Evolutionary conservation across 2,113 vertebrate genomes (phyloP).

Genomic region (Brachirus orientalis): DNA sequence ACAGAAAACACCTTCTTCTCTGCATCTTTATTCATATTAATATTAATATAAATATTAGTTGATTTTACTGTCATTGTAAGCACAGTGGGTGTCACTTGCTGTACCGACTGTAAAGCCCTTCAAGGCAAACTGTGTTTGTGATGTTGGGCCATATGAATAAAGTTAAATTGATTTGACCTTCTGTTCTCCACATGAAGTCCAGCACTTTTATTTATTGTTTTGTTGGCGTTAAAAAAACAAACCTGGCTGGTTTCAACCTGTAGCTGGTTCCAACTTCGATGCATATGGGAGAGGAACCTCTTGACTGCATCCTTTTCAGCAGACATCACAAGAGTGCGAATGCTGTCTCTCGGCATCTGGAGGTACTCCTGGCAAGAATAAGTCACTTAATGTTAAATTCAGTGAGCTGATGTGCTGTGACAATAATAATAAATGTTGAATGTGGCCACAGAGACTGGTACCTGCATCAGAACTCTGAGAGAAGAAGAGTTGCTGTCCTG

Average conservation of each 20-base stretch:
- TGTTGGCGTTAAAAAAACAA: too few species aligned
- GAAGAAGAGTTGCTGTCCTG: conserved; percentile 82
- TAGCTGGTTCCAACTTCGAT: conserved; percentile 85
- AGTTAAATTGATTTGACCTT: too few species aligned
- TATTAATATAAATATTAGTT: too few species aligned
- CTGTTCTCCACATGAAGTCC: too few species aligned
- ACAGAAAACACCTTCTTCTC: too few species aligned
- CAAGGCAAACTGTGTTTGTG: too few species aligned
- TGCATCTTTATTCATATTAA: too few species aligned
- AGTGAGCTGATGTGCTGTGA: conserved; percentile 3
- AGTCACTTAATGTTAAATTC: conserved; percentile 1
- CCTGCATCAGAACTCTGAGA: conserved; percentile 86
- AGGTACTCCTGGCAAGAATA: conserved; percentile 82
- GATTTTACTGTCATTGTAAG: too few species aligned
- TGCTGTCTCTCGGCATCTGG: conserved; percentile 85
- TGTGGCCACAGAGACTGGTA: conserved; percentile 49
- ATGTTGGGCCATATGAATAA: too few species aligned
- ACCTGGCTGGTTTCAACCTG: conserved; percentile 82
- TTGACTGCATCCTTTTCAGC: conserved; percentile 86
- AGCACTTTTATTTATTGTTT: too few species aligned
- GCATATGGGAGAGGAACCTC: conserved; percentile 86
- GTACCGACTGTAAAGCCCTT: too few species aligned
- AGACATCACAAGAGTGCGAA: conserved; percentile 86
- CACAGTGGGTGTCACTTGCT: too few species aligned
- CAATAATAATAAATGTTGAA: background rate